phyloP scores from a whole-genome alignment of 2,797 vertebrate genomes.

The Clamator glandarius region DNA sequence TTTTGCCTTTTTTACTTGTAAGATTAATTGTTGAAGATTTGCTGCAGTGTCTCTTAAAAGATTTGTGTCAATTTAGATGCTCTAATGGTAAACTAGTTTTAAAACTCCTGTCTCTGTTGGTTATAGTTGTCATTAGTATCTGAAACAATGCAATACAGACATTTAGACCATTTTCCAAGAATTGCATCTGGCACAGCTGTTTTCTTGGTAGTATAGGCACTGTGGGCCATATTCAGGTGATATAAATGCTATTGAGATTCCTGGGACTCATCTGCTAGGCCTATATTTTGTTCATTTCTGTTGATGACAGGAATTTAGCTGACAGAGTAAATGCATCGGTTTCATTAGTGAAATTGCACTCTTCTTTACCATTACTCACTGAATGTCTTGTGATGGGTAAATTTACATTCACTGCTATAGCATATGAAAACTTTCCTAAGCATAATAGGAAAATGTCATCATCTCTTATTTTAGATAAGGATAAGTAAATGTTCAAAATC shows the following conservation, averaged over 20 bases:
- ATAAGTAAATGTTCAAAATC: background rate
- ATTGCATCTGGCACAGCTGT: background rate
- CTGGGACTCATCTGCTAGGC: background rate
- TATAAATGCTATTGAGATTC: background rate
- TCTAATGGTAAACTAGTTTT: background rate
- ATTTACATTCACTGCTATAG: background rate
- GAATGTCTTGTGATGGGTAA: background rate
- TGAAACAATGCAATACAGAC: background rate
- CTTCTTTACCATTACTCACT: background rate
- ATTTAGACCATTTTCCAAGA: background rate
- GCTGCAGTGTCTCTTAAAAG: background rate
- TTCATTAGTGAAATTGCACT: background rate
- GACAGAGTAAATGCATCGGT: background rate
- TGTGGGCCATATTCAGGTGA: background rate
- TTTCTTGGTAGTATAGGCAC: background rate
- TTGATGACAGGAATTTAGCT: background rate
- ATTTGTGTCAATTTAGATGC: background rate
- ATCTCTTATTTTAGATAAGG: background rate
- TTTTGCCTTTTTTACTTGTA: background rate
- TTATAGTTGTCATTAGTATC: background rate
- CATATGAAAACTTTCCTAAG: background rate
- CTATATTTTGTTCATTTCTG: background rate
- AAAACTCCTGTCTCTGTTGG: background rate
- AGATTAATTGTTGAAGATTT: background rate
- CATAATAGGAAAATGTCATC: background rate